A percentile compares a stretch with the other conserved stretches of the same genome.
Conservation (phyloP, 1,140 invertebrate genomes). For the Acyrthosiphon pisum region DNA sequence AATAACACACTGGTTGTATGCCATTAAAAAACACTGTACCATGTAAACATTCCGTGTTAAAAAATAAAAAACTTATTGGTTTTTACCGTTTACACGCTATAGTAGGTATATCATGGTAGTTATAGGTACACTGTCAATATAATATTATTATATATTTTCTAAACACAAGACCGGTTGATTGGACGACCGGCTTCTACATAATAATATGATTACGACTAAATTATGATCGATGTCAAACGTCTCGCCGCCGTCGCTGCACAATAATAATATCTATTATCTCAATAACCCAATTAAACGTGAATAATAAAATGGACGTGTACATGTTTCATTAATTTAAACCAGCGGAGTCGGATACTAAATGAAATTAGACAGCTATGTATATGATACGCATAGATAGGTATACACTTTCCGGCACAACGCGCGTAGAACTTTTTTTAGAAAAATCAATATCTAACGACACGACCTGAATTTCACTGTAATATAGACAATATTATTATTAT, state of each 20-base stretch:
- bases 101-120: neutral
- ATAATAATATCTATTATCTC: neutral
- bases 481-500: neutral
- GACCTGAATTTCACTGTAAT: conserved; percentile 6
- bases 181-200: neutral
- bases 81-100: neutral
- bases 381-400: too few species aligned
- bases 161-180: neutral
- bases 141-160: neutral
- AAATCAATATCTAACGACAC: neutral
- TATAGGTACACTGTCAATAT: neutral
- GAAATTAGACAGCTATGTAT: neutral
- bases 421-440: neutral
- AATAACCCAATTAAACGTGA: conserved; percentile 16
- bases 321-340: conserved; percentile 10
- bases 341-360: neutral
- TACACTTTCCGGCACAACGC: neutral
- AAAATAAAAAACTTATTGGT: conserved; percentile 4
- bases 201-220: neutral
- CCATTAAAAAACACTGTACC: neutral
- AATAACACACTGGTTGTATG: neutral
- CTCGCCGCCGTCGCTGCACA: neutral
- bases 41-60: neutral
- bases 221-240: conserved; percentile 6
- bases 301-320: neutral